phyloP scores from a whole-genome alignment of 1,140 invertebrate species.

The Drosophila pachea region DNA sequence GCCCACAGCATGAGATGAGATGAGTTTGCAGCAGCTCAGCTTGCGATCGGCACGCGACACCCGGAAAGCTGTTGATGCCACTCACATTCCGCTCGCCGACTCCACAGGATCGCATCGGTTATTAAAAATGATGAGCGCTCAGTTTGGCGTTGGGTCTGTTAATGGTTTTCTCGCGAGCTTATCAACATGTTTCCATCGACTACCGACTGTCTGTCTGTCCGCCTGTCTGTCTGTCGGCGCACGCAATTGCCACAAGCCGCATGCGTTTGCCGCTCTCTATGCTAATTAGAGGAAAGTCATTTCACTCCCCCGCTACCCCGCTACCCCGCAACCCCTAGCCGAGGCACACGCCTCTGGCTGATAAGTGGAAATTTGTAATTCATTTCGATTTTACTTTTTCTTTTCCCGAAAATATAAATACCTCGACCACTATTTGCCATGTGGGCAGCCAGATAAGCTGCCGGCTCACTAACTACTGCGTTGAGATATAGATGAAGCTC shows the following conservation, averaged over 20 bases:
- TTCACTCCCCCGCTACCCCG: slow-evolving; percentile 4
- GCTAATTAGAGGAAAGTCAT: slow-evolving; percentile 52
- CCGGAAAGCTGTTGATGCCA: slow-evolving; percentile 40
- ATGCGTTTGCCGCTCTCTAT: slow-evolving; percentile 25
- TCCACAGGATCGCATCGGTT: slow-evolving; percentile 57
- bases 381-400: not conserved
- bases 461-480: slow-evolving; percentile 14
- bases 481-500: not conserved
- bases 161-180: slow-evolving; percentile 68
- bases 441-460: slow-evolving; percentile 9
- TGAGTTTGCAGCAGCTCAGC: slow-evolving; percentile 53
- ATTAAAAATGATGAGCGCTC: slow-evolving; percentile 51
- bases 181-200: slow-evolving; percentile 56
- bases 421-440: slow-evolving; percentile 32
- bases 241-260: slow-evolving; percentile 38
- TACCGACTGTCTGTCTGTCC: slow-evolving; percentile 26
- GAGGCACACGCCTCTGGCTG: slow-evolving; percentile 24
- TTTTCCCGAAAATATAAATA: not conserved
- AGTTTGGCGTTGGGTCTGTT: slow-evolving; percentile 33
- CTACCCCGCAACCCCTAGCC: not conserved
- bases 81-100: slow-evolving; percentile 45
- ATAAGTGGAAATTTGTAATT: slow-evolving; percentile 21
- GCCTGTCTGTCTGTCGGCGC: slow-evolving; percentile 31
- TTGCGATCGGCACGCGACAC: slow-evolving; percentile 69
- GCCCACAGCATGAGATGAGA: slow-evolving; percentile 61